phyloP scores from a whole-genome alignment of 2,888 invertebrate species.

The Phymatocera aterrima region DNA sequence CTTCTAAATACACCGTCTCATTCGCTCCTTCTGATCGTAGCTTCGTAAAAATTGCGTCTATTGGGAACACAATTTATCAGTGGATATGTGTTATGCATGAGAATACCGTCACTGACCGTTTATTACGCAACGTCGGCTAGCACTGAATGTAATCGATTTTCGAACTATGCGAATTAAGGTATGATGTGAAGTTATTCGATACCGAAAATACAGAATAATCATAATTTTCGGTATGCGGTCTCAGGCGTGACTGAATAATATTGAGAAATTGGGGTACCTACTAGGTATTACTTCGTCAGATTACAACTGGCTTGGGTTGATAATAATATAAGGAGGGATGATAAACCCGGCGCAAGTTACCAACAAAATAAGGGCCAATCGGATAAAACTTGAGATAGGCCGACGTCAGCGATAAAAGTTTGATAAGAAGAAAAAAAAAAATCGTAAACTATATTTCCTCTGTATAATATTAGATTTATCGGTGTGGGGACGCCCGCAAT shows the following conservation, averaged over 20 bases:
- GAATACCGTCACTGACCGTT: background rate
- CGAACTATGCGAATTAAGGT: background rate
- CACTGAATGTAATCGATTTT: background rate
- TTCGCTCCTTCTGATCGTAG: too few relatives aligned
- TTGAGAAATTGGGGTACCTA: slow-evolving; percentile 6
- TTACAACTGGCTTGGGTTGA: slow-evolving; percentile 1
- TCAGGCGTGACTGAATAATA: background rate
- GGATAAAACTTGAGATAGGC: background rate
- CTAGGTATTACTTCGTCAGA: slow-evolving; percentile 25
- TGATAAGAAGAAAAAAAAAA: background rate
- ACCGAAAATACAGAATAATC: background rate
- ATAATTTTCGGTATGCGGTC: background rate
- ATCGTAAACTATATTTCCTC: background rate
- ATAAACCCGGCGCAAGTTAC: background rate
- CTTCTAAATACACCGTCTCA: background rate
- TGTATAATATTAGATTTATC: too few relatives aligned
- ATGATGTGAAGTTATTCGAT: background rate
- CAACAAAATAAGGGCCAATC: background rate
- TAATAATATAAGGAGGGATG: background rate
- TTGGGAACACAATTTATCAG: too few relatives aligned
- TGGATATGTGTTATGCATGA: too few relatives aligned
- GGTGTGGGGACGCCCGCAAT: background rate
- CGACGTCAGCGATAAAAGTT: background rate
- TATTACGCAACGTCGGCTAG: background rate
- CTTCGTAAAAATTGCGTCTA: background rate